Evolutionary conservation across 2,113 vertebrate genomes (phyloP), one percentile per base, ranked within the genome.

Genomic region (Nothoprocta perdicaria): DNA sequence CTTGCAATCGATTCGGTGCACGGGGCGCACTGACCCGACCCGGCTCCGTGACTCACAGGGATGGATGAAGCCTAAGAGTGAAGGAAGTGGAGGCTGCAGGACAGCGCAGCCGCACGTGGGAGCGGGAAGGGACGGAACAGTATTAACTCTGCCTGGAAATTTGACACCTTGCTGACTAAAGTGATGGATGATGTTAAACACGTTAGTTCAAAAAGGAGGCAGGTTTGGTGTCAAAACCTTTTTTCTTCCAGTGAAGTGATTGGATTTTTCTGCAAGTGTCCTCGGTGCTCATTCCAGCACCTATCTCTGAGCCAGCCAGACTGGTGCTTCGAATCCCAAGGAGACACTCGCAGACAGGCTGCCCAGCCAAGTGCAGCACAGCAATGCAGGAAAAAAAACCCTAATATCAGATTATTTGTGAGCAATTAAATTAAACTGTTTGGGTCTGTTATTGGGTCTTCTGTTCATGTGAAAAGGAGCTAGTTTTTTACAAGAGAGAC

Each of bases 1-100:
- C 35, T 86, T 84, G 61, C 43, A 21, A 1, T 81, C 0, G 0
- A 16, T n/a, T 29, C 65, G 11, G 17, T 63, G 10, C 26, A 7
- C 0, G 0, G 22, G 33, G 33, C 33, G 18, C 0, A 0, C 58
- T 4, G 7, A 2, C 43, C 85, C 48, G 22, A 22, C 33, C 19
- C 7, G 21, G 19, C n/a, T 7, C n/a, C n/a, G 58, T 61, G 33
- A 35, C 60, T 61, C 60, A 35, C 19, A 5, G 60, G 60, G 33
- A 61, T 35, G 60, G 35, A 23, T 35, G 60, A 23, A 61, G 60
- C 18, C 31, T 14, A 23, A 61, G 60, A n/a, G 33, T 22, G 60
- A 61, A 35, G 33, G 60, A 62, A 62, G 13, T 27, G 21, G 60
- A 62, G 60, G 21, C 60, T 14, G 19, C 19, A 14, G 33, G 33